Evolutionary conservation across 2,888 invertebrate genomes (phyloP).

Genomic region (Drosophila atripex): DNA sequence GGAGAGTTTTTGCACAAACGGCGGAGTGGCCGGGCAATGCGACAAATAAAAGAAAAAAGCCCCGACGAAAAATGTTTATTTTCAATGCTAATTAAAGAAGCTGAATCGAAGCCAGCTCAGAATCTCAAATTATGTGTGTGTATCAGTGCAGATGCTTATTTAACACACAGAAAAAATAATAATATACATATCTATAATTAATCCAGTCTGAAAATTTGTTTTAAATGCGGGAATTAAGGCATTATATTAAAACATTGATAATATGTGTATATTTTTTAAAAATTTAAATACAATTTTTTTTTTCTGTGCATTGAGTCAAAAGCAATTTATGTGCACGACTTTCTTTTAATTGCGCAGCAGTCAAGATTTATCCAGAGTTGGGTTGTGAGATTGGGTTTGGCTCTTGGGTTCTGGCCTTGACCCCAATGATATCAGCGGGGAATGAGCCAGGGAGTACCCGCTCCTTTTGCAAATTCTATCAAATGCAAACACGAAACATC

Average conservation of each 20-base stretch:
- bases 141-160: too few species aligned
- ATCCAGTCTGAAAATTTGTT: too few species aligned
- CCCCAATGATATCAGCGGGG: conserved; percentile 64
- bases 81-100: conserved; percentile 71
- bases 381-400: conserved; percentile 41
- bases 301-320: background rate
- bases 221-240: too few species aligned
- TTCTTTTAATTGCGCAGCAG: conserved; percentile 72
- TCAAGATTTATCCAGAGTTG: conserved; percentile 4
- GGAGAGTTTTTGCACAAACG: conserved; percentile 5
- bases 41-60: conserved; percentile 40
- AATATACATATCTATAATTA: too few species aligned
- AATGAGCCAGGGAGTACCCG: conserved; percentile 40
- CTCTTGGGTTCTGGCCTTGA: conserved; percentile 59
- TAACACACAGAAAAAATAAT: background rate
- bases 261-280: too few species aligned
- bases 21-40: conserved; percentile 57
- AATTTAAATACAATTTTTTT: conserved; percentile 5
- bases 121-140: background rate
- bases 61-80: conserved; percentile 44
- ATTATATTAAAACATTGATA: too few species aligned
- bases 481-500: conserved; percentile 53
- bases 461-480: conserved; percentile 32
- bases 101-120: conserved; percentile 40
- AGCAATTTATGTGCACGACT: conserved; percentile 66